Evolutionary conservation across 2,888 invertebrate genomes (phyloP), one percentile per base, ranked within the genome.

Genomic region (Seira sanloemensis): DNA sequence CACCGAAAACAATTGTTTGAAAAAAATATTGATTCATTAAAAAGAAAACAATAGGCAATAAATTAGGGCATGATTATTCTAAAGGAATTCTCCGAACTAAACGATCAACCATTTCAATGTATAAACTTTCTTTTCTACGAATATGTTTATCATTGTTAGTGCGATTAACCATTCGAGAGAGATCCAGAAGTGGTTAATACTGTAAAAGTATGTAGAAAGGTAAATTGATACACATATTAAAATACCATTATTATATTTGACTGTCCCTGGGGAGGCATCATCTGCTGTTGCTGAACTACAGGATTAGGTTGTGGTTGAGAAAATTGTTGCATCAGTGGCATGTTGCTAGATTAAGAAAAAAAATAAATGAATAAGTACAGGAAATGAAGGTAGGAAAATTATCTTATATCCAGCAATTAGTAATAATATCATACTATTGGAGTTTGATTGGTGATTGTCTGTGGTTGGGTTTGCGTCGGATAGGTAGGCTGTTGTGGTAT

Each of bases 301-400:
- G 92, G 93, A 86, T 92, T 93, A 9, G 91, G 90, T 66, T 82
- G 74, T 76, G 88, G 90, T 87, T 93, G 93, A 72, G 79, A 66
- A 78, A 72, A 79, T 66, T 85, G 87, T 62, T 86, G 81, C 75
- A 88, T 85, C 82, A 86, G 69, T 78, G 77, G 85, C 50, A 81
- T 81, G 66, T 18, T 83, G 79, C 68, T 74, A 66, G 62, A 27
- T 66, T 68, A 72, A 79, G 16, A 71, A 62, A n/a, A n/a, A n/a
- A n/a, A 24, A 78, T 24, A n/a, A n/a, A 25, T 21, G 68, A 19
- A 24, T n/a, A 65, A 37, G 12, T 37, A 62, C 16, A 76, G 58
- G 12, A 18, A 74, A 9, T 26, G 37, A 69, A 18, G 18, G 24
- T n/a, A 71, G 19, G 23, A 21, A 58, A 71, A 18, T 54, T 27